Conservation (phyloP, 2,113 vertebrate species). For the Misgurnus mizolepis region DNA sequence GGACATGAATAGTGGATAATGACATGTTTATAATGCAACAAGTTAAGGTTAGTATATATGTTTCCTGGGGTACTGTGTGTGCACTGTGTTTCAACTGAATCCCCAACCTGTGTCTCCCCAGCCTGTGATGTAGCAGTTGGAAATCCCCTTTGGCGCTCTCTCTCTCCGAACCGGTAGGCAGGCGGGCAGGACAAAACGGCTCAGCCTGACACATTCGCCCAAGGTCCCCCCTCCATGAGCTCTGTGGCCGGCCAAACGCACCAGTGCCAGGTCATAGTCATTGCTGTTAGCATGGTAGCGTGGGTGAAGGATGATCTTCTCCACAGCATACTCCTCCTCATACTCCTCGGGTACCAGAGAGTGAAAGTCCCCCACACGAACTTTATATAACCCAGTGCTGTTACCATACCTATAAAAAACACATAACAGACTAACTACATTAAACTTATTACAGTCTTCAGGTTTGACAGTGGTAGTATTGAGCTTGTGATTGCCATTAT, state of each 20-base stretch:
- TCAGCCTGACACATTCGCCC: slow-evolving; percentile 75
- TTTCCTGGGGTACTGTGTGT: background rate
- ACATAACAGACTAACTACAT: background rate
- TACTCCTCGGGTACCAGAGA: slow-evolving; percentile 91
- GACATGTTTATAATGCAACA: too few relatives aligned
- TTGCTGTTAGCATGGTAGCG: slow-evolving; percentile 83
- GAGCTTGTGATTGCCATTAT: background rate
- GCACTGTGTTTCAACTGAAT: background rate
- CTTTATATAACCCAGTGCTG: slow-evolving; percentile 83
- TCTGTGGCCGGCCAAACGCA: slow-evolving; percentile 76
- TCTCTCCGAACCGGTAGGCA: slow-evolving; percentile 86
- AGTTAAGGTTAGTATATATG: background rate
- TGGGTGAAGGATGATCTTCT: slow-evolving; percentile 82
- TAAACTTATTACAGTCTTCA: background rate
- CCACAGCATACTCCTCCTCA: slow-evolving; percentile 86
- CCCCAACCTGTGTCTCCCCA: slow-evolving; percentile 98
- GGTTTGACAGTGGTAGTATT: background rate
- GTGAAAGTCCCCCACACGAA: slow-evolving; percentile 93
- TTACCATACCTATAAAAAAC: slow-evolving; percentile 84
- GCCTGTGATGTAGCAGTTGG: slow-evolving; percentile 91
- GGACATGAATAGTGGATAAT: too few relatives aligned
- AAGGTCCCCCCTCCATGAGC: slow-evolving; percentile 63
- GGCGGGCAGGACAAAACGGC: slow-evolving; percentile 84
- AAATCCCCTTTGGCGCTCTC: slow-evolving; percentile 82
- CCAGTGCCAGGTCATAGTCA: slow-evolving; percentile 90